These are phyloP conservation scores for Chascanopsetta lugubris DNA, from an alignment of 2,113 vertebrate genomes.

Conservation along the genomic window DNA sequence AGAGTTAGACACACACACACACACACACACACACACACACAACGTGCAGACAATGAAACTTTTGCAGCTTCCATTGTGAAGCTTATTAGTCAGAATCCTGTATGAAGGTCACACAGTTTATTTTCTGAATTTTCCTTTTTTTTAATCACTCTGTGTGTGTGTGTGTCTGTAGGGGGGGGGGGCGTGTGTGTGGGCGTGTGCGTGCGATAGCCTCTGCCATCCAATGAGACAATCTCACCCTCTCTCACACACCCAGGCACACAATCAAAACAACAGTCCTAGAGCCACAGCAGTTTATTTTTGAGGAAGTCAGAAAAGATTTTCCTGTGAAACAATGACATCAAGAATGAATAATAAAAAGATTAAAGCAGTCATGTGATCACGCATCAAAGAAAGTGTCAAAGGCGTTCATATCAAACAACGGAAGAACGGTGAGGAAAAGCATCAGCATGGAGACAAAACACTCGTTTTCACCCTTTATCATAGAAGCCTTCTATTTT, in stretches of 20 bases:
- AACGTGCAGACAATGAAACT: constrained; percentile 39
- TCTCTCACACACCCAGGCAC: background rate
- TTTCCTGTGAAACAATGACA: constrained; percentile 52
- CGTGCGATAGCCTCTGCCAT: background rate
- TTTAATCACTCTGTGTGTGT: background rate
- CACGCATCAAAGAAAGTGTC: constrained; percentile 12
- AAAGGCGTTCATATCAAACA: constrained; percentile 25
- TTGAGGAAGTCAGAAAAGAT: constrained; percentile 33
- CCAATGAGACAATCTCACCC: background rate
- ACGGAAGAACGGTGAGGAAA: constrained; percentile 12
- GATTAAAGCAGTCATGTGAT: constrained; percentile 40
- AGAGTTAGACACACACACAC: constrained; percentile 14
- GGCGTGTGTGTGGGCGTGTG: background rate
- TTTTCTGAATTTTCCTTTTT: constrained; percentile 28
- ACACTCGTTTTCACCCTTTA: background rate
- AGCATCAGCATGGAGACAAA: background rate
- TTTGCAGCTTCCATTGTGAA: constrained; percentile 42
- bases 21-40: constrained; percentile 17
- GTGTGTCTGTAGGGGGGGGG: too few species aligned
- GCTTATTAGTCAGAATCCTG: constrained; percentile 57
- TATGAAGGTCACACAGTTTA: constrained; percentile 43
- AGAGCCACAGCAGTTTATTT: constrained; percentile 25
- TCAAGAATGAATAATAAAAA: constrained; percentile 1
- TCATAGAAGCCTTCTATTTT: too few species aligned
- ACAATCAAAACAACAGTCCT: background rate